phyloP scores from a whole-genome alignment of 1,140 invertebrate genomes.

The Neodiprion pinetum region DNA sequence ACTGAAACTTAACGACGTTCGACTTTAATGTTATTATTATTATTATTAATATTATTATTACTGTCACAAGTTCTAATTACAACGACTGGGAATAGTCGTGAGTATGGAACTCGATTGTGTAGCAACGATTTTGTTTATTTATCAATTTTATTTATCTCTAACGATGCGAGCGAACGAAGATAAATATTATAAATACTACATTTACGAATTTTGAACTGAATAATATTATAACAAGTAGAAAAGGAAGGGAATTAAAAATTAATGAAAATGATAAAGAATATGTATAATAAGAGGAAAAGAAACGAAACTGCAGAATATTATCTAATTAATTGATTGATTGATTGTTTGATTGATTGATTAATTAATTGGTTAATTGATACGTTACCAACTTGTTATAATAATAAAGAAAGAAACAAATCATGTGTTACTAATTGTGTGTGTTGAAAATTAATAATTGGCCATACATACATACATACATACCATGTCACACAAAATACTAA shows the following conservation, averaged over 20 bases:
- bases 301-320: not conserved
- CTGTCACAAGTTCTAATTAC: slow-evolving; percentile 29
- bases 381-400: slow-evolving; percentile 40
- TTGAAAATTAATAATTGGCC: slow-evolving; percentile 27
- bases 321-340: slow-evolving; percentile 7
- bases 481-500: too few relatives aligned
- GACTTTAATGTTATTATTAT: slow-evolving; percentile 22
- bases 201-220: slow-evolving; percentile 2
- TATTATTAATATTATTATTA: slow-evolving; percentile 14
- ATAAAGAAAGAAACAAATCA: slow-evolving; percentile 25
- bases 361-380: not conserved
- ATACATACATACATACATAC: slow-evolving; percentile 5
- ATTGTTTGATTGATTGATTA: slow-evolving; percentile 25
- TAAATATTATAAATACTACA: slow-evolving; percentile 19
- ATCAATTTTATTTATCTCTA: slow-evolving; percentile 30
- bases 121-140: slow-evolving; percentile 30
- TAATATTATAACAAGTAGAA: slow-evolving; percentile 3
- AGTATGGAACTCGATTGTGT: slow-evolving; percentile 17
- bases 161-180: slow-evolving; percentile 22
- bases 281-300: not conserved
- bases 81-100: slow-evolving; percentile 15
- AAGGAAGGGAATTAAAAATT: not conserved
- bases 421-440: slow-evolving; percentile 42
- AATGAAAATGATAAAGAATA: not conserved
- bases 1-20: slow-evolving; percentile 19